These are phyloP conservation scores for Diploscapter pachys DNA, from an alignment of 1,140 invertebrate genomes.

Conservation along the genomic window DNA sequence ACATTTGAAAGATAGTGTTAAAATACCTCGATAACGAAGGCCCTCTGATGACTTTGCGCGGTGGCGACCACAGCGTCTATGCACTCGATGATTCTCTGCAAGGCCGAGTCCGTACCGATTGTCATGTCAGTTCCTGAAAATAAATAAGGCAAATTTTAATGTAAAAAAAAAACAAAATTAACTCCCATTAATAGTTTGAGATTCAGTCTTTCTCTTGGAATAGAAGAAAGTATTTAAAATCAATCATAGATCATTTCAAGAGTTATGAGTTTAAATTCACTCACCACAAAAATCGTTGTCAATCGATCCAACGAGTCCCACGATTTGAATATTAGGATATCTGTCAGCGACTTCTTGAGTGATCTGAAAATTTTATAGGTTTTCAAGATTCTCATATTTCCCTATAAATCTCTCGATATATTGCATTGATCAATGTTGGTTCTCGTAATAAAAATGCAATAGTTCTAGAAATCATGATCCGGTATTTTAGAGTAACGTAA, in stretches of 20 bases:
- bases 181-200: too few relatives aligned
- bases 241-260: too few relatives aligned
- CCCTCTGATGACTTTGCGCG: conserved; percentile 93
- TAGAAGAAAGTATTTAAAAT: too few relatives aligned
- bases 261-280: too few relatives aligned
- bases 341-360: conserved; percentile 44
- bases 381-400: not conserved
- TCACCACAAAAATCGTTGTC: conserved; percentile 96
- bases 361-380: conserved; percentile 39
- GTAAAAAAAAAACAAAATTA: too few relatives aligned
- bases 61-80: conserved; percentile 96
- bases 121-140: conserved; percentile 89
- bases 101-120: conserved; percentile 93
- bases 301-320: conserved; percentile 81
- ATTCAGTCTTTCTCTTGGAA: too few relatives aligned
- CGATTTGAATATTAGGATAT: conserved; percentile 53
- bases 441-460: not conserved
- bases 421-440: not conserved
- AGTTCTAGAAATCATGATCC: not conserved
- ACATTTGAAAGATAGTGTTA: too few relatives aligned
- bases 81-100: conserved; percentile 96
- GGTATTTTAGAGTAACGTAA: not conserved
- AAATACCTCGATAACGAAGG: conserved; percentile 87
- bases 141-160: too few relatives aligned
- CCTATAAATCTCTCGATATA: not conserved